Evolutionary conservation across 2,888 invertebrate genomes (phyloP), one percentile per base, ranked within the genome.

Genomic region (Carpatolechia fugitivella): DNA sequence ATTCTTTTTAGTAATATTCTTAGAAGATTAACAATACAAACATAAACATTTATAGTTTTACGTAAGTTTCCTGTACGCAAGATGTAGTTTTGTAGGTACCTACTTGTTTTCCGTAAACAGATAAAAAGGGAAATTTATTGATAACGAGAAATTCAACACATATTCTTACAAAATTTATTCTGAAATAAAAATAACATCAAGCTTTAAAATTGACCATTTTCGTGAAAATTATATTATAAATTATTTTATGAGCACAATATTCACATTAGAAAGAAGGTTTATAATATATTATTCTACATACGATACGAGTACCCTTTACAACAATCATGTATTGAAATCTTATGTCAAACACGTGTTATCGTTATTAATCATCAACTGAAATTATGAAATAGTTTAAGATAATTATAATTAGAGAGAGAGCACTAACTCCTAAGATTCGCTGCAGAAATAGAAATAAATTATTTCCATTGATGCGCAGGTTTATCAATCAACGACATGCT

Each of bases 171-270:
- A 89, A 89, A 84, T 84, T 86, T 89, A 88, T 85, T 84, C 72
- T 69, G 81, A 85, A 89, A 85, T 86, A 82, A 89, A 86, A 87
- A 80, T 85, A 88, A 87, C 88, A 88, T 87, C 80, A 88, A 89
- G 88, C 85, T 76, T 84, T 76, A 81, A 86, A 89, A 89, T 87
- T 87, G 87, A 87, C 88, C 83, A 77, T 78, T 72, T 75, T 82
- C 76, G 76, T 79, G 78, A 74, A 87, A 85, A 83, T 79, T 73
- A 82, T 79, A 78, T 70, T 68, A 83, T 80, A 82, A 82, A 35
- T 49, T 47, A 44, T 80, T 85, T 24, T 80, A 85, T 86, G 87
- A 89, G 87, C 89, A 86, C 77, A 82, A 24, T 78, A 82, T 85
- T 85, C 77, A 83, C 75, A 74, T 78, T 77, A 76, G 78, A 80